These are phyloP conservation scores for Hylaeus anthracinus DNA, from an alignment of 1,140 invertebrate species.

Conservation along the genomic window DNA sequence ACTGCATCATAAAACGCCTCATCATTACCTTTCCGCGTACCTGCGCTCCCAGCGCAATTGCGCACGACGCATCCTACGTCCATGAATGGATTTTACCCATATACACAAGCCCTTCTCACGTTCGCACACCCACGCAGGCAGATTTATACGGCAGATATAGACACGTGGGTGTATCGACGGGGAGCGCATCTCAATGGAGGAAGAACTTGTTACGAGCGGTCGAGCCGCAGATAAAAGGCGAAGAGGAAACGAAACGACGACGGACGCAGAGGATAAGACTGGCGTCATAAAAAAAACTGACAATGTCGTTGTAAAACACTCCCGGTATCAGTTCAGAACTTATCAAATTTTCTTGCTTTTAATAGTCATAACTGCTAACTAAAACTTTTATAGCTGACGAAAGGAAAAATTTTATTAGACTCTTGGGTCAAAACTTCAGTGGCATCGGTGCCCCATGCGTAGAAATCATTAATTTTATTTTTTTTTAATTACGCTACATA, in stretches of 20 bases:
- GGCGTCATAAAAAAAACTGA: no score
- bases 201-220: slow-evolving; percentile 46
- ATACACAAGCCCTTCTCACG: background rate
- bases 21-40: background rate
- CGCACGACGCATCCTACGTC: background rate
- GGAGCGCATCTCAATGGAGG: slow-evolving; percentile 41
- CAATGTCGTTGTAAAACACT: no score
- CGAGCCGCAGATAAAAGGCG: slow-evolving; percentile 4
- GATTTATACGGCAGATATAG: slow-evolving; percentile 35
- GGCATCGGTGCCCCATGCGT: no score
- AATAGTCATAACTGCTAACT: no score
- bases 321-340: no score
- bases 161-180: slow-evolving; percentile 32
- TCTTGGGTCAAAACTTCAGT: no score
- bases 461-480: no score
- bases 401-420: no score
- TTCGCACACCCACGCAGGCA: slow-evolving; percentile 6
- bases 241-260: background rate
- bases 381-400: no score
- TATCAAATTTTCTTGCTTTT: no score
- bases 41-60: background rate
- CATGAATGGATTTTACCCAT: slow-evolving; percentile 37
- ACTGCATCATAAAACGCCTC: slow-evolving; percentile 7
- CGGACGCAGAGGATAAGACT: background rate
- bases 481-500: no score